Conservation (phyloP, 1,140 invertebrate species). For the Rhopalosiphum maidis region DNA sequence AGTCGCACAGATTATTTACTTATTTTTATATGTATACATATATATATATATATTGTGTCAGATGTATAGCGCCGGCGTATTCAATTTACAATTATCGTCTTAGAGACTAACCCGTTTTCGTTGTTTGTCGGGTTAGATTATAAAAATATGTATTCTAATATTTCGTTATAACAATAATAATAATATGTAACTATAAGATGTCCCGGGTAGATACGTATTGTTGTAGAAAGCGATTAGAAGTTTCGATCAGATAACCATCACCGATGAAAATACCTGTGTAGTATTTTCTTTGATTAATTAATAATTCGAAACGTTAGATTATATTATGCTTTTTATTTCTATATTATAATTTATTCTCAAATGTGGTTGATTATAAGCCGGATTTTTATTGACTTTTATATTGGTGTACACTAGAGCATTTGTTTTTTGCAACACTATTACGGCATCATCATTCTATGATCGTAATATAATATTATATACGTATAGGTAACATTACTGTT, state of each 20-base stretch:
- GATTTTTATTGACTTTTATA: not conserved
- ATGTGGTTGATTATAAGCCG: not conserved
- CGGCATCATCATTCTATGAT: too few relatives aligned
- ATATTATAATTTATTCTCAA: not conserved
- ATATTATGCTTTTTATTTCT: not conserved
- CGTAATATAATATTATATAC: not conserved
- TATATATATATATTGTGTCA: not conserved
- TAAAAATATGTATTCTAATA: not conserved
- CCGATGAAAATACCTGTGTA: not conserved
- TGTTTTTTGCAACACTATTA: not conserved
- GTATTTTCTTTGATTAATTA: conserved; percentile 15
- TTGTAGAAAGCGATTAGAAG: conserved; percentile 32
- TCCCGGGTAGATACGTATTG: not conserved
- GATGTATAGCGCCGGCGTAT: not conserved
- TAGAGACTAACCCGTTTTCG: not conserved
- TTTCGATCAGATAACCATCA: not conserved
- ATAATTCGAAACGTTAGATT: not conserved
- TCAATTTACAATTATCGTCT: not conserved
- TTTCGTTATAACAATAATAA: not conserved
- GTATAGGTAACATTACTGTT: not conserved
- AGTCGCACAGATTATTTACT: not conserved
- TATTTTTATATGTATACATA: not conserved
- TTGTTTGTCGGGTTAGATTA: not conserved
- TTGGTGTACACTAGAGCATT: not conserved
- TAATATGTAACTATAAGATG: not conserved